Base-by-base conservation (phyloP, 2,797 vertebrate species). In the Pseudochromis fuscus region DNA sequence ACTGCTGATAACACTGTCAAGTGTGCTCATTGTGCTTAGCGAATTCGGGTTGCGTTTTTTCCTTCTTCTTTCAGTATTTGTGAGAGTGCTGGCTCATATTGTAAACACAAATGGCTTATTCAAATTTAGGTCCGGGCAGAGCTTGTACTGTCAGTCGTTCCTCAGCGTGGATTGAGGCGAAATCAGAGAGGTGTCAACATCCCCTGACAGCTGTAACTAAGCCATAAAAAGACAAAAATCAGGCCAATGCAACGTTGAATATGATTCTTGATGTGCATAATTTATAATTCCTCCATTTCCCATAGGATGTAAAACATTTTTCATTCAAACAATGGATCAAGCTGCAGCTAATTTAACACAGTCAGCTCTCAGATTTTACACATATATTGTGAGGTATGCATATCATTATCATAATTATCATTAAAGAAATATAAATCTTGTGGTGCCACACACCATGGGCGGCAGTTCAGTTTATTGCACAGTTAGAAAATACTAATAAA, bases 101-200 rank as follows among this genome's bases (percentile, higher is more conserved):
- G 92, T 93, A 93, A 94, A 94, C 90, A 93, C 88, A 88, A 90
- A 87, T 87, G 83, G 92, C 92, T 94, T 94, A 94, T 94, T 93
- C 88, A 91, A 94, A 94, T 94, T 75, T 73, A 82, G 84, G 86
- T 84, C 88, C 77, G 75, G 87, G 87, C 89, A 71, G 82, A 52
- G 59, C 87, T 53, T 55, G 62, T 71, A 46, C 89, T 90, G 92
- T 89, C 91, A 91, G 83, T 81, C 61, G 62, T 60, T 83, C 78
- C 77, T 92, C 87, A 72, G 19, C 72, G 74, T 89, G 87, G 87
- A 91, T 89, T 81, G 84, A 91, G 88, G 88, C 77, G 67, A 90
- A 91, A 88, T 79, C 86, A 82, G 85, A 82, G 79, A 86, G 89
- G 89, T 89, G 85, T 91, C 91, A 80, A 72, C 68, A 70, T 77